Conservation (phyloP, 2,888 invertebrate genomes). For the Biston stratarius region DNA sequence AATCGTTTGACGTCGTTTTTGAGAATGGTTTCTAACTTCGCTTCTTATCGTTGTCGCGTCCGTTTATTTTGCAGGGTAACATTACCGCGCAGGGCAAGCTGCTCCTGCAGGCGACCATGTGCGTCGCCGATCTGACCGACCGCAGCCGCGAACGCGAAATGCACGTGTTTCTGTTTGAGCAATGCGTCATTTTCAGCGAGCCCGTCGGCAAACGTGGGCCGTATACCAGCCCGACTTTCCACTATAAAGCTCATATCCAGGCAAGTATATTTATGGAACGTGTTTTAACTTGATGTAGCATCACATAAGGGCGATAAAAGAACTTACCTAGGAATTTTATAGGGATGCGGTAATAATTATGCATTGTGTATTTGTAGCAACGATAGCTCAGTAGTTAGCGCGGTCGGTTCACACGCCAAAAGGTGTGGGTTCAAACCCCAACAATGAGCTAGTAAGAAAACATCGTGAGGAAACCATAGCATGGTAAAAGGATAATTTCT, state of each 20-base stretch:
- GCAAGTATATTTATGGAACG: slow-evolving; percentile 80
- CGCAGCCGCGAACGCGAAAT: slow-evolving; percentile 88
- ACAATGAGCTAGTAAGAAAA: no score
- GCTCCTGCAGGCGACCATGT: slow-evolving; percentile 93
- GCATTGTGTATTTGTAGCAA: no score
- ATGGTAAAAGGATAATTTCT: no score
- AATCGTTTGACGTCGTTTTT: no score
- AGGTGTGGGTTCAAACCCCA: no score
- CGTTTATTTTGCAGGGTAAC: slow-evolving; percentile 91
- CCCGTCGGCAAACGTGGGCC: slow-evolving; percentile 96
- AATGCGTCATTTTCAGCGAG: slow-evolving; percentile 98
- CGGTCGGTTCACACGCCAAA: no score
- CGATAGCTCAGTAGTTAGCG: no score
- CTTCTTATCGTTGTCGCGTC: background rate
- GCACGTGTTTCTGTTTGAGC: slow-evolving; percentile 99
- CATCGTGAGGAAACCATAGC: no score
- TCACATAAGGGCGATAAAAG: no score
- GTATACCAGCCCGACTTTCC: slow-evolving; percentile 97
- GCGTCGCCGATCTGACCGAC: slow-evolving; percentile 88
- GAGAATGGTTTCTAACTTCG: background rate
- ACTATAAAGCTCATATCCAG: slow-evolving; percentile 98
- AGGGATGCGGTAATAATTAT: no score
- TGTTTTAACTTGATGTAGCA: background rate
- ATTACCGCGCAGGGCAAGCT: slow-evolving; percentile 98
- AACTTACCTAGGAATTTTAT: no score